phyloP scores from a whole-genome alignment of 2,888 invertebrate genomes.

The Cremastinae sp. region DNA sequence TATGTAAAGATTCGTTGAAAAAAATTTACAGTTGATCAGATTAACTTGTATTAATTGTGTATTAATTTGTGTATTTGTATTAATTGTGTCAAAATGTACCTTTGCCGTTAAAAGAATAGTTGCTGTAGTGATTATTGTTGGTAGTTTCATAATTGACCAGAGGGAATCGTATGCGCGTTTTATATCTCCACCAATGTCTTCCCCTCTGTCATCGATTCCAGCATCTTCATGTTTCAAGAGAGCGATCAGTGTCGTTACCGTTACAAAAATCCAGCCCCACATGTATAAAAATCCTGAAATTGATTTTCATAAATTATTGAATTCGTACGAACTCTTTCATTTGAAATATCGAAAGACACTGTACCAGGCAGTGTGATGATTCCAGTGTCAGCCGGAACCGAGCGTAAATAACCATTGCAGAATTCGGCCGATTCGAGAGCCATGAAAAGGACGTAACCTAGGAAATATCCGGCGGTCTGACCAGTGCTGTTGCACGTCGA shows the following conservation, averaged over 20 bases:
- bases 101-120: slow-evolving; percentile 94
- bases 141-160: slow-evolving; percentile 90
- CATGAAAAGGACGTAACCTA: slow-evolving; percentile 98
- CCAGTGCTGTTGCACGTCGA: slow-evolving; percentile 99
- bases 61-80: no score
- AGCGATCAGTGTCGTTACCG: slow-evolving; percentile 94
- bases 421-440: slow-evolving; percentile 97
- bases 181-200: slow-evolving; percentile 81
- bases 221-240: slow-evolving; percentile 91
- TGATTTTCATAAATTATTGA: slow-evolving; percentile 21
- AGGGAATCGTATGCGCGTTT: slow-evolving; percentile 91
- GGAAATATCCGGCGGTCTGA: slow-evolving; percentile 98
- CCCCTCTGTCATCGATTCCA: slow-evolving; percentile 76
- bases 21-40: no score
- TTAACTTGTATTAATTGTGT: no score
- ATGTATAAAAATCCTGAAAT: slow-evolving; percentile 92
- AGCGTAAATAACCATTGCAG: slow-evolving; percentile 95
- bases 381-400: slow-evolving; percentile 86
- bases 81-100: slow-evolving; percentile 81
- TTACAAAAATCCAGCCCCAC: slow-evolving; percentile 96
- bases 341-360: not conserved
- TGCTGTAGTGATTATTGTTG: slow-evolving; percentile 90
- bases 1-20: not conserved
- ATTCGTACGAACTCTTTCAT: not conserved
- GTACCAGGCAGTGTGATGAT: slow-evolving; percentile 85